phyloP scores from a whole-genome alignment of 2,888 invertebrate species.

The Augochlorella aurata region DNA sequence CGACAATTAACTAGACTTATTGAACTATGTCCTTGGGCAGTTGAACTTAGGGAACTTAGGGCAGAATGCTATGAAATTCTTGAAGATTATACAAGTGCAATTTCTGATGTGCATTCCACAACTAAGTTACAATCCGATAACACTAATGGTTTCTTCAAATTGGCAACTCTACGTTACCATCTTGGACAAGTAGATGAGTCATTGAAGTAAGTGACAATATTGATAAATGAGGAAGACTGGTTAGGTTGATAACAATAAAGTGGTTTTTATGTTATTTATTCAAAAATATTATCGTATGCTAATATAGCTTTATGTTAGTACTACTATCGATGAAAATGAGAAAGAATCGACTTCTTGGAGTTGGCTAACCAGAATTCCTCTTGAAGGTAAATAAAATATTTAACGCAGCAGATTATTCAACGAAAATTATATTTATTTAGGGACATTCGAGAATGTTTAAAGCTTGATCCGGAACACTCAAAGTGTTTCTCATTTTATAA shows the following conservation, averaged over 20 bases:
- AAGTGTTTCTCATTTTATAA: constrained; percentile 98
- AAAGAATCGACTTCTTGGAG: neutral
- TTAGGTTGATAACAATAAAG: neutral
- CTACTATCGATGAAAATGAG: neutral
- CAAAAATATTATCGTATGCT: neutral
- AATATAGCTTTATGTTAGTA: neutral
- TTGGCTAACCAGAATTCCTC: neutral
- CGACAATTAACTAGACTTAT: constrained; percentile 86
- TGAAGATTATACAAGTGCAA: constrained; percentile 92
- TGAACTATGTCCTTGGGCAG: constrained; percentile 95
- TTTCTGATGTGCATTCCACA: constrained; percentile 94
- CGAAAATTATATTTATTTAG: constrained; percentile 77
- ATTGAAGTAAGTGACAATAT: constrained; percentile 85
- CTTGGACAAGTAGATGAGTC: constrained; percentile 96
- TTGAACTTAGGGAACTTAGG: constrained; percentile 90
- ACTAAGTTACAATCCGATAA: constrained; percentile 96
- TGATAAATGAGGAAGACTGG: neutral
- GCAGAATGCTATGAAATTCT: constrained; percentile 91
- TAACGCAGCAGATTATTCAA: neutral
- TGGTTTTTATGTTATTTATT: neutral
- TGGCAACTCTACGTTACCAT: constrained; percentile 93
- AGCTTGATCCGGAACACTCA: constrained; percentile 98
- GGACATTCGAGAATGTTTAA: constrained; percentile 98
- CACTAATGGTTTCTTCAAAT: constrained; percentile 91
- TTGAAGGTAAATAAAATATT: neutral